These are phyloP conservation scores for Oncorhynchus nerka DNA, from an alignment of 2,113 vertebrate genomes.

Conservation along the genomic window DNA sequence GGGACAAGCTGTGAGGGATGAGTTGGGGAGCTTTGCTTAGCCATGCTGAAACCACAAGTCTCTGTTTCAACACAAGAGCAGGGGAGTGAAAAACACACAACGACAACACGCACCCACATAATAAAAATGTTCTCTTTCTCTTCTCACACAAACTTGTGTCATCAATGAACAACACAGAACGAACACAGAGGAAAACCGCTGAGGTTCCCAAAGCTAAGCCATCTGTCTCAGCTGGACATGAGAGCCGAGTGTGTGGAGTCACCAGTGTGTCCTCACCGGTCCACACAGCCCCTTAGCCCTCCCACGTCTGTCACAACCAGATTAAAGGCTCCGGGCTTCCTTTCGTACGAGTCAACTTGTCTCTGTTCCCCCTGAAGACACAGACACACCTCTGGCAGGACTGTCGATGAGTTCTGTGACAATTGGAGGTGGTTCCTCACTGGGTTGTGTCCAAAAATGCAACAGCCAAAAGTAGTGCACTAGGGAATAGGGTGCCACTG, in stretches of 20 bases:
- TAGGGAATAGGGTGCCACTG: not conserved
- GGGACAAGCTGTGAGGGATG: constrained; percentile 9
- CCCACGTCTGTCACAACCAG: constrained; percentile 19
- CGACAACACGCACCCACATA: constrained; percentile 9
- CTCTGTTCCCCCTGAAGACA: constrained; percentile 5
- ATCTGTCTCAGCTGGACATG: not conserved
- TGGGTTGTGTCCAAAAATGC: too few species aligned
- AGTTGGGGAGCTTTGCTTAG: constrained; percentile 27
- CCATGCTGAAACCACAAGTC: constrained; percentile 23
- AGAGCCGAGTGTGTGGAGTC: constrained; percentile 14
- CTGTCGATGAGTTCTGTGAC: not conserved
- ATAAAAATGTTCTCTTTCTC: not conserved
- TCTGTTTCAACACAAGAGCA: constrained; percentile 4
- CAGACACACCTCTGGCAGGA: constrained; percentile 13
- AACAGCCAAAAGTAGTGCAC: not conserved
- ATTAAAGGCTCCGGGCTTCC: constrained; percentile 22
- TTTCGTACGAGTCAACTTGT: constrained; percentile 17
- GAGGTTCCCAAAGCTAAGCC: not conserved
- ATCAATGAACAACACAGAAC: not conserved
- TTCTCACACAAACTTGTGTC: not conserved
- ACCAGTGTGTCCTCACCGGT: constrained; percentile 19
- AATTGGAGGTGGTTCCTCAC: not conserved
- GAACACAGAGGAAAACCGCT: not conserved
- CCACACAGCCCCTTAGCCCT: constrained; percentile 1
- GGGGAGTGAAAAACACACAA: constrained; percentile 17